Base-by-base conservation (phyloP, 2,797 vertebrate genomes). In the Squalus acanthias region DNA sequence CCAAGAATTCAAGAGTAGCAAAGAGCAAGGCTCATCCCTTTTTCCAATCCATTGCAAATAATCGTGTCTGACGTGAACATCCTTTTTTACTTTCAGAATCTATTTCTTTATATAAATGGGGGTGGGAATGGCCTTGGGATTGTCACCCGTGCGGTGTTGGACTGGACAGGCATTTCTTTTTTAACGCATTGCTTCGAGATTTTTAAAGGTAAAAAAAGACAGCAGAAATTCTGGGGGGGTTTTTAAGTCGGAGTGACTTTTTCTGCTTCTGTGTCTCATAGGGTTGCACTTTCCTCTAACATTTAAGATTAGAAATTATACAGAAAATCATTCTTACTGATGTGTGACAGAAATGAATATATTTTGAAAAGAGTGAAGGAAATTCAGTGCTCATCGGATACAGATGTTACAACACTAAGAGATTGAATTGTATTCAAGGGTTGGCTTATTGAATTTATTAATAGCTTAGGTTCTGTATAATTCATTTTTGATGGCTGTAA, bases 241-340 rank as follows among this genome's bases (percentile, higher is more conserved):
- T 85, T 85, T 85, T 85, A 50, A 50, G 46, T 85, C 22, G 46
- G 82, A 85, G 82, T 17, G 1, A 33, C 26, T 8, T 63, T 91
- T 60, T 63, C 88, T 63, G 50, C 57, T 33, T 60, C 29, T n/a
- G 13, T 92, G 60, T n/a, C 60, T 65, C 89, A 29, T 15, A 39
- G 57, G n/a, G 0, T 3, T 65, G 60, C 26, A 29, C 5, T 33
- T 65, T 92, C 9, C 8, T 69, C 65, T 0, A 69, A 70, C 22
- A 70, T 67, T 94, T 94, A 46, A 24, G 15, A 67, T 94, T 94
- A 46, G 92, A 69, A 94, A 94, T 94, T 69, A 70, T 67, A 33
- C 92, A 67, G 65, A 94, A 46, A 69, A 46, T 70, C n/a, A 46
- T 26, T 94, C 33, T 65, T 46, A 70, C 65, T 94, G 63, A 94